Conservation (phyloP, 2,888 invertebrate genomes). For the Thysanoteuthis rhombus region DNA sequence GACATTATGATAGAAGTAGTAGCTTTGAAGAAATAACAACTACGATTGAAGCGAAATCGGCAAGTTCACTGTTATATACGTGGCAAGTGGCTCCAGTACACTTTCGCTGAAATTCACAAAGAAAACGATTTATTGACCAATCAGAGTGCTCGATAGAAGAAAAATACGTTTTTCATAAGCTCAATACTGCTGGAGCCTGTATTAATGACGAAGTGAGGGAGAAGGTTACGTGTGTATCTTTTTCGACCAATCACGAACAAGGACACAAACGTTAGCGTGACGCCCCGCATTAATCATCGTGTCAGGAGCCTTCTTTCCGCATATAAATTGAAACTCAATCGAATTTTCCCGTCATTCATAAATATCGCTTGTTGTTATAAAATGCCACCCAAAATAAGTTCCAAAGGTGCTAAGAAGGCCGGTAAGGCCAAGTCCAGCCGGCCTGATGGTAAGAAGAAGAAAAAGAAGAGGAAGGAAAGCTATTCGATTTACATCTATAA, state of each 20-base stretch:
- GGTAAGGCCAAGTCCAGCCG: slow-evolving; percentile 48
- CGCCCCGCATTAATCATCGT: neutral
- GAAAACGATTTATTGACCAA: neutral
- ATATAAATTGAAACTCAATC: neutral
- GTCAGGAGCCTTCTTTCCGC: neutral
- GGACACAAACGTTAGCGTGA: neutral
- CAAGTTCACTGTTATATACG: neutral
- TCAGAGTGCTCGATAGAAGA: neutral
- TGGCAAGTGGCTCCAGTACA: neutral
- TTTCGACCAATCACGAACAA: neutral
- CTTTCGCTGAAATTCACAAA: neutral
- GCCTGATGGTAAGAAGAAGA: slow-evolving; percentile 55
- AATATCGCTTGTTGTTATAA: neutral
- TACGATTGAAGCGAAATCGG: neutral
- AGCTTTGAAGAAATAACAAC: neutral
- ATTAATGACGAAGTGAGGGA: neutral
- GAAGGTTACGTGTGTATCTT: neutral
- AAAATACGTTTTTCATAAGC: neutral
- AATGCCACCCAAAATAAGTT: slow-evolving; percentile 43
- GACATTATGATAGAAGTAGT: slow-evolving; percentile 50
- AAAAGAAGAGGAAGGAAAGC: slow-evolving; percentile 51
- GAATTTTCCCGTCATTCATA: neutral
- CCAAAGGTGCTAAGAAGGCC: slow-evolving; percentile 52
- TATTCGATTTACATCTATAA: slow-evolving; percentile 58
- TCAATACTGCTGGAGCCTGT: neutral